A percentile compares a stretch with the other conserved stretches of the same genome.
phyloP scores from a whole-genome alignment of 2,888 invertebrate genomes.

The Hydraecia micacea region DNA sequence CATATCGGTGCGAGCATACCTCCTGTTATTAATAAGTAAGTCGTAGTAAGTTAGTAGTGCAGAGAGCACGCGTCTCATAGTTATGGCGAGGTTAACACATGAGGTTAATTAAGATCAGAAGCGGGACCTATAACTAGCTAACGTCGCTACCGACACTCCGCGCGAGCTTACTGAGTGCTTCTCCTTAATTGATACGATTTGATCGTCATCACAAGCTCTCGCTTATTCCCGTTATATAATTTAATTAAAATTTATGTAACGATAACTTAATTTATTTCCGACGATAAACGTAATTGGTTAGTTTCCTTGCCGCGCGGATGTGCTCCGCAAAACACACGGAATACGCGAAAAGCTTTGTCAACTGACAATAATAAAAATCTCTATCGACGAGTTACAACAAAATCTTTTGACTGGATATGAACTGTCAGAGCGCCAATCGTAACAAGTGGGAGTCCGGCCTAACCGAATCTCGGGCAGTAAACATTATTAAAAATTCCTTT shows the following conservation, averaged over 20 bases:
- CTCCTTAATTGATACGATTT: slow-evolving; percentile 88
- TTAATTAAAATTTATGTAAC: slow-evolving; percentile 79
- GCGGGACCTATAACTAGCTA: slow-evolving; percentile 85
- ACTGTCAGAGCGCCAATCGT: slow-evolving; percentile 69
- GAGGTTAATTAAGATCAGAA: slow-evolving; percentile 89
- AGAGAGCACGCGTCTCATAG: slow-evolving; percentile 80
- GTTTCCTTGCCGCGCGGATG: slow-evolving; percentile 52
- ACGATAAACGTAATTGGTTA: slow-evolving; percentile 68
- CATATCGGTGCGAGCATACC: slow-evolving; percentile 80
- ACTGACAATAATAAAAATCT: slow-evolving; percentile 73
- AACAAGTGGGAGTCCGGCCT: slow-evolving; percentile 77
- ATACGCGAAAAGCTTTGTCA: slow-evolving; percentile 76
- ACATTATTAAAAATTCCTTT: slow-evolving; percentile 89
- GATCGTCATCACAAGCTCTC: slow-evolving; percentile 83
- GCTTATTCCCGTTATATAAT: slow-evolving; percentile 77
- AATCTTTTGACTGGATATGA: slow-evolving; percentile 72
- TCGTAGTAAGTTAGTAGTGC: slow-evolving; percentile 77
- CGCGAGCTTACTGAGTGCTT: slow-evolving; percentile 81
- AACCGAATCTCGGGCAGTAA: slow-evolving; percentile 82
- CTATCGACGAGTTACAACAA: slow-evolving; percentile 68
- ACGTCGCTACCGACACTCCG: slow-evolving; percentile 79
- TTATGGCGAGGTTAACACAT: slow-evolving; percentile 87
- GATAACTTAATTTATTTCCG: slow-evolving; percentile 71
- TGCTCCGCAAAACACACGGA: slow-evolving; percentile 64
- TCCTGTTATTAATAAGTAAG: slow-evolving; percentile 82